Percentiles rank a stretch among this genome's conserved stretches.
Conservation (phyloP, 2,888 invertebrate genomes). For the Stramonita haemastoma region DNA sequence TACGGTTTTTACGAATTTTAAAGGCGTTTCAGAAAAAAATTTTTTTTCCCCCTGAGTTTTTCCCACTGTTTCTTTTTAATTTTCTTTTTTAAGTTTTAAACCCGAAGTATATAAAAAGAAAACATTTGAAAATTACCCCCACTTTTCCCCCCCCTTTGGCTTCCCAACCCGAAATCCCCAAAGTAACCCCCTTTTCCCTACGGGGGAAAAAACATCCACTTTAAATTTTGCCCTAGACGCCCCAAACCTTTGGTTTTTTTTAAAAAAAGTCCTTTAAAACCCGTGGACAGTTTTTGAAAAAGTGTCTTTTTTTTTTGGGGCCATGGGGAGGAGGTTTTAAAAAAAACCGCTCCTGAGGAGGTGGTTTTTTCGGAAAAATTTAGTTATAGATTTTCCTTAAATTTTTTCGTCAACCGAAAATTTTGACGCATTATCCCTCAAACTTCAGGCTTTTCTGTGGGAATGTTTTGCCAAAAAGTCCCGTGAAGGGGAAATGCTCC, state of each 20-base stretch:
- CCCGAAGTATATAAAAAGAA: neutral
- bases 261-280: no score
- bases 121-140: no score
- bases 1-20: no score
- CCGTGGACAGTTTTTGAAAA: neutral
- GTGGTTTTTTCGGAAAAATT: neutral
- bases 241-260: neutral
- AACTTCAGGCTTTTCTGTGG: neutral
- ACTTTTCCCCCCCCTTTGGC: no score
- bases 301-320: neutral
- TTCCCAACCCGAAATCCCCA: no score
- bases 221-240: no score
- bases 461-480: neutral
- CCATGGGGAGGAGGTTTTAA: neutral
- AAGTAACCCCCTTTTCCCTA: no score
- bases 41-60: neutral
- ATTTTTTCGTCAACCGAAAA: no score
- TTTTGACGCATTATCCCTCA: neutral
- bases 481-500: neutral
- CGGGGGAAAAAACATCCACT: no score
- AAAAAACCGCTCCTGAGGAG: neutral
- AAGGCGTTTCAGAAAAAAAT: neutral
- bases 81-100: neutral
- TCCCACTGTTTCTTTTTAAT: no score
- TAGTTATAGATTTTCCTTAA: neutral